Conservation (phyloP, 2,888 invertebrate species). For the Zele albiditarsus region DNA sequence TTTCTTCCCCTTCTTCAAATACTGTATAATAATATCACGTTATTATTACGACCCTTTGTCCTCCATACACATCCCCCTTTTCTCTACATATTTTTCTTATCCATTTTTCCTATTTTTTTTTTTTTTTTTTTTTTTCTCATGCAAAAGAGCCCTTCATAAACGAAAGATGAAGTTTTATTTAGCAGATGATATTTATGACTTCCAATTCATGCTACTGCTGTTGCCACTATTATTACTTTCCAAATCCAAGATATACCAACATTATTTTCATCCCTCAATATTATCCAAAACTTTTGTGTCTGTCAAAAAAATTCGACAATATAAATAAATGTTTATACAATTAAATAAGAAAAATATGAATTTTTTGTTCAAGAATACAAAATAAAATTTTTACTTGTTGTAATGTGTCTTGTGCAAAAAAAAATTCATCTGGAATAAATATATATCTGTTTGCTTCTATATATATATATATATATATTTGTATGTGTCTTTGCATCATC, state of each 20-base stretch:
- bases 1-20: constrained; percentile 53
- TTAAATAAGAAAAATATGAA: no score
- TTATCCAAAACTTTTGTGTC: neutral
- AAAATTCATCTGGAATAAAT: neutral
- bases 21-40: constrained; percentile 61
- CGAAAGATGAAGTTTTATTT: constrained; percentile 67
- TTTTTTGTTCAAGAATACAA: no score
- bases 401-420: no score
- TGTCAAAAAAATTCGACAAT: neutral
- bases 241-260: neutral
- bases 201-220: constrained; percentile 59
- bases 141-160: constrained; percentile 12
- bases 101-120: constrained; percentile 41
- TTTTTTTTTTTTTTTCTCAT: constrained; percentile 40
- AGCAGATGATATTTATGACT: constrained; percentile 72
- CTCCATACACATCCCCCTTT: constrained; percentile 32
- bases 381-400: no score
- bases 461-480: neutral
- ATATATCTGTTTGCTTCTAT: neutral
- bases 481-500: neutral
- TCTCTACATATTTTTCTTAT: neutral
- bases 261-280: neutral
- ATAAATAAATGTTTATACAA: neutral
- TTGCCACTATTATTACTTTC: neutral
- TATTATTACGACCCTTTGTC: constrained; percentile 64